These are phyloP conservation scores for Plagodis dolabraria DNA, from an alignment of 2,888 invertebrate genomes.

Conservation along the genomic window DNA sequence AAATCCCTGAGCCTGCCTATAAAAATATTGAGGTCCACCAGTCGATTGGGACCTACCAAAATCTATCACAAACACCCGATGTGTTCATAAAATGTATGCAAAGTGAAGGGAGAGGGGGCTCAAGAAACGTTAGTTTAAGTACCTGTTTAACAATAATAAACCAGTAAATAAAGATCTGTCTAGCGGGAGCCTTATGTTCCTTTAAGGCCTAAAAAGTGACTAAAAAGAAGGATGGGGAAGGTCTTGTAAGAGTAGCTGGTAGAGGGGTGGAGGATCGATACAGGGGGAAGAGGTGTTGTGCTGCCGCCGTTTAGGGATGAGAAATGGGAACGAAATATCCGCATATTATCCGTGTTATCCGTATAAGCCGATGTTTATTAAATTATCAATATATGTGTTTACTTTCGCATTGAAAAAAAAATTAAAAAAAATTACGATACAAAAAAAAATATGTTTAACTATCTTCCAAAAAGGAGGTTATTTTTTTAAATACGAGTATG, in stretches of 20 bases:
- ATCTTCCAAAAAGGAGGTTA: no score
- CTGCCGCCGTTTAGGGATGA: constrained; percentile 20
- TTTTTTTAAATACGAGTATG: no score
- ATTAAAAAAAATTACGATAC: no score
- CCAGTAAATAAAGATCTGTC: constrained; percentile 17
- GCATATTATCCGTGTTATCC: no score
- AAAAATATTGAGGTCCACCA: constrained; percentile 26
- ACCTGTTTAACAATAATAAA: constrained; percentile 14
- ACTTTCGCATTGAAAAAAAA: no score
- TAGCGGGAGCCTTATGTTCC: constrained; percentile 15
- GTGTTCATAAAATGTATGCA: constrained; percentile 10
- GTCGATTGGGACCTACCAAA: constrained; percentile 16
- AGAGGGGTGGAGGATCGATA: constrained; percentile 32
- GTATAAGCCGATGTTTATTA: no score
- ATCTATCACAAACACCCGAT: constrained; percentile 12
- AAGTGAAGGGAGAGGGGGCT: constrained; percentile 12
- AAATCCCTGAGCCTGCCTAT: constrained; percentile 28
- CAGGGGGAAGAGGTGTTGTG: constrained; percentile 14
- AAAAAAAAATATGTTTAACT: no score
- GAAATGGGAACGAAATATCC: not conserved
- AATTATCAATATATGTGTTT: no score
- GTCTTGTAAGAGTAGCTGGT: constrained; percentile 21
- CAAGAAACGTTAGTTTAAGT: constrained; percentile 10
- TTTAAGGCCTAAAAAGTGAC: constrained; percentile 15
- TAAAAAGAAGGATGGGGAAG: constrained; percentile 19